These are phyloP conservation scores for Oceanites oceanicus DNA, from an alignment of 2,113 vertebrate genomes.

Conservation along the genomic window DNA sequence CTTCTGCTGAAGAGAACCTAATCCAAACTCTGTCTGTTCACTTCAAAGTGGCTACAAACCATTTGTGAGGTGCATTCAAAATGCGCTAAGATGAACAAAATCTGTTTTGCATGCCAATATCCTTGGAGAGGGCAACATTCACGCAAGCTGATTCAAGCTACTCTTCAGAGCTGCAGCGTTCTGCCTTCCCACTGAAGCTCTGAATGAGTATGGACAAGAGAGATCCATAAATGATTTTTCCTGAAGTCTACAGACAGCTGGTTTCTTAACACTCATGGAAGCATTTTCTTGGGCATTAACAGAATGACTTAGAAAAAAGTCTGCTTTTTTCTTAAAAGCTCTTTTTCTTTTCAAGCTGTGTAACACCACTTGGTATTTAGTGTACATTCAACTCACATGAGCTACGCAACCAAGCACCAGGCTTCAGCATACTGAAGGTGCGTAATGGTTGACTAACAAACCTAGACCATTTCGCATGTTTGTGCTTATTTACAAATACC, in stretches of 20 bases:
- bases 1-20: neutral
- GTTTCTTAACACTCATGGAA: constrained; percentile 29
- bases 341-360: constrained; percentile 26
- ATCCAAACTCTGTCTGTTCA: neutral
- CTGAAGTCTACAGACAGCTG: neutral
- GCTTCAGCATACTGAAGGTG: constrained; percentile 37
- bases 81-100: neutral
- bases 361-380: constrained; percentile 54
- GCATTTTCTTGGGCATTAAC: constrained; percentile 27
- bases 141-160: constrained; percentile 49
- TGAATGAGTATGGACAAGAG: constrained; percentile 38
- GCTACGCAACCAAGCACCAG: constrained; percentile 11
- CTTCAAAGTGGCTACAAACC: constrained; percentile 2
- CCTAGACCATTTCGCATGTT: constrained; percentile 8
- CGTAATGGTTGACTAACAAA: neutral
- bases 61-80: constrained; percentile 35
- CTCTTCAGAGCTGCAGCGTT: constrained; percentile 41
- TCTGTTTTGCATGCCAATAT: constrained; percentile 64
- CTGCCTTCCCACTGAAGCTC: constrained; percentile 46
- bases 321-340: neutral
- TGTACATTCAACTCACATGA: neutral
- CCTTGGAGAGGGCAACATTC: constrained; percentile 58
- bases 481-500: constrained; percentile 46
- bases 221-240: constrained; percentile 26
- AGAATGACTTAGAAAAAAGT: neutral